These are phyloP conservation scores for Prorops nasuta DNA, from an alignment of 1,140 invertebrate species.

Conservation along the genomic window DNA sequence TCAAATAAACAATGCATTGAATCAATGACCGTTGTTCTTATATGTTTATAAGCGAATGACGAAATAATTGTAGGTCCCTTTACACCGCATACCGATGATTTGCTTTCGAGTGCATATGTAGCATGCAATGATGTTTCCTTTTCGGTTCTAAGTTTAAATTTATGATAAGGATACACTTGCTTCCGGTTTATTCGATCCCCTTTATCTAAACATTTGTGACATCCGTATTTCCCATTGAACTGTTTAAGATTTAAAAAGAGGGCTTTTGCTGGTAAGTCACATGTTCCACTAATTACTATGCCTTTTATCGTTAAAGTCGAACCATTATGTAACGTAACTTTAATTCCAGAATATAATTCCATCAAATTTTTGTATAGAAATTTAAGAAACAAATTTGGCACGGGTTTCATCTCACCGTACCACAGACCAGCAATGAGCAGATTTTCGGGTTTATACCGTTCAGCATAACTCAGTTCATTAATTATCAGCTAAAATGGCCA, in stretches of 20 bases:
- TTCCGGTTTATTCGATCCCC: neutral
- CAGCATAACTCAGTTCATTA: neutral
- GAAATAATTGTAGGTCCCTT: conserved; percentile 13
- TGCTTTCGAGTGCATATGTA: neutral
- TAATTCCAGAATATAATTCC: neutral
- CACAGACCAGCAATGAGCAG: too few relatives aligned
- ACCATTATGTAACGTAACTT: neutral
- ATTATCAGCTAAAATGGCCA: conserved; percentile 5
- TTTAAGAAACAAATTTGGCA: neutral
- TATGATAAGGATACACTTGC: neutral
- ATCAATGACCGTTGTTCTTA: neutral
- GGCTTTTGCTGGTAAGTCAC: too few relatives aligned
- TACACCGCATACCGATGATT: conserved; percentile 11
- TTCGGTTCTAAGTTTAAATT: conserved; percentile 6
- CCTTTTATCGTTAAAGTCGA: neutral
- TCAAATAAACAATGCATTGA: conserved; percentile 1
- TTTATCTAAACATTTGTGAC: neutral
- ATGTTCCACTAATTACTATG: neutral
- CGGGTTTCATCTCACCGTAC: neutral
- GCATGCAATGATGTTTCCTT: conserved; percentile 9
- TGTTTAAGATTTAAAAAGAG: too few relatives aligned
- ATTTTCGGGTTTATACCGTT: neutral
- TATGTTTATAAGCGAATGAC: neutral
- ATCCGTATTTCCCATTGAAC: neutral
- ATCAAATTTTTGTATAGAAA: neutral